phyloP scores from a whole-genome alignment of 1,140 invertebrate genomes.

The Lucilia cuprina region DNA sequence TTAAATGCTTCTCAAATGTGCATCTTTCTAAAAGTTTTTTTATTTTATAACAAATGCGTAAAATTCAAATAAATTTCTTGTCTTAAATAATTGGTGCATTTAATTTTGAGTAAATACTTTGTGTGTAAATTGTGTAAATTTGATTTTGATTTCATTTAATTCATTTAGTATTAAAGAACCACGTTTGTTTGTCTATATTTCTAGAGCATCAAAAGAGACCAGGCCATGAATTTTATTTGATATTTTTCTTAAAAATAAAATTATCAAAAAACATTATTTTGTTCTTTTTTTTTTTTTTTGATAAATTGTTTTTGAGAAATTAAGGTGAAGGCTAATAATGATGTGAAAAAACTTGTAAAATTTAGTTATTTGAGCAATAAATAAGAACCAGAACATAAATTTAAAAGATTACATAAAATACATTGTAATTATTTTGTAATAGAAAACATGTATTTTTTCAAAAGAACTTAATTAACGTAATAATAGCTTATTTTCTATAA shows the following conservation, averaged over 20 bases:
- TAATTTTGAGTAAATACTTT: background rate
- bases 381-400: no score
- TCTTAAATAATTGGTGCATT: constrained; percentile 11
- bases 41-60: background rate
- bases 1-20: no score
- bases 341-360: background rate
- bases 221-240: constrained; percentile 26
- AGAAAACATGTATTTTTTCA: no score
- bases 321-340: constrained; percentile 16
- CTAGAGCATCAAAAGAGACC: background rate
- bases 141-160: background rate
- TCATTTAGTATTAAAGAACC: background rate
- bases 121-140: background rate
- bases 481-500: no score
- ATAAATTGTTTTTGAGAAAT: constrained; percentile 22
- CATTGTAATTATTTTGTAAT: no score
- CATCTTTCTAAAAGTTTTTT: background rate
- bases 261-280: background rate
- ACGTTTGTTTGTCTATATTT: no score
- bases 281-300: no score
- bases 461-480: no score
- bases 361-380: background rate
- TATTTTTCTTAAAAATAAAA: background rate
- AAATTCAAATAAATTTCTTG: constrained; percentile 5
- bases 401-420: no score